Percentiles rank a stretch among this genome's conserved stretches.
Conservation (phyloP, 2,888 invertebrate genomes). For the Lissocephala sabroskyi region DNA sequence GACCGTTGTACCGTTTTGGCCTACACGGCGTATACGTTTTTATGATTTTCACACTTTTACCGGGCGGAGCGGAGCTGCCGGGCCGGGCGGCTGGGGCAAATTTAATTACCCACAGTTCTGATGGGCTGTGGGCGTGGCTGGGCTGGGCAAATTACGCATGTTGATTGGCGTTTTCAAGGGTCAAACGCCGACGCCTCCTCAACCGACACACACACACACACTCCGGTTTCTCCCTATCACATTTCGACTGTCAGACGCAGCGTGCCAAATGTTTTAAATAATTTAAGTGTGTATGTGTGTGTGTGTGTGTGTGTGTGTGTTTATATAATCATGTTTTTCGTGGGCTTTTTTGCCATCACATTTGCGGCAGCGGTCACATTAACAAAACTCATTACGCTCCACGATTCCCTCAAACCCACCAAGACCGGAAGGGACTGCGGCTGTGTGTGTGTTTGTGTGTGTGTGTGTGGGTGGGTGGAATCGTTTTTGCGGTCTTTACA, state of each 20-base stretch:
- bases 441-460: neutral
- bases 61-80: conserved; percentile 32
- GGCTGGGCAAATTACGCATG: conserved; percentile 64
- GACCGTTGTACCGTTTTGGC: no score
- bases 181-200: no score
- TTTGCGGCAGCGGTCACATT: conserved; percentile 46
- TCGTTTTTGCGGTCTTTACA: neutral
- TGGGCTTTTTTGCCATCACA: conserved; percentile 10
- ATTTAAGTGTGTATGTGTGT: conserved; percentile 1
- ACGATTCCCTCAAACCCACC: no score
- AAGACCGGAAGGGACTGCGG: neutral
- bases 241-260: conserved; percentile 17
- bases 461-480: neutral
- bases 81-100: no score
- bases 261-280: conserved; percentile 12
- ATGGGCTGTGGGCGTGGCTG: conserved; percentile 48
- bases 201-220: conserved; percentile 18
- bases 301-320: neutral
- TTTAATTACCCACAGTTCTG: conserved; percentile 45
- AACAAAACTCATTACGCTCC: conserved; percentile 43
- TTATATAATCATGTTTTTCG: neutral
- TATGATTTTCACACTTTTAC: conserved; percentile 56
- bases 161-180: conserved; percentile 59
- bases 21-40: conserved; percentile 53
- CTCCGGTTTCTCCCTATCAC: neutral